Evolutionary conservation across 2,113 vertebrate species (phyloP).

Genomic region (Castor canadensis): DNA sequence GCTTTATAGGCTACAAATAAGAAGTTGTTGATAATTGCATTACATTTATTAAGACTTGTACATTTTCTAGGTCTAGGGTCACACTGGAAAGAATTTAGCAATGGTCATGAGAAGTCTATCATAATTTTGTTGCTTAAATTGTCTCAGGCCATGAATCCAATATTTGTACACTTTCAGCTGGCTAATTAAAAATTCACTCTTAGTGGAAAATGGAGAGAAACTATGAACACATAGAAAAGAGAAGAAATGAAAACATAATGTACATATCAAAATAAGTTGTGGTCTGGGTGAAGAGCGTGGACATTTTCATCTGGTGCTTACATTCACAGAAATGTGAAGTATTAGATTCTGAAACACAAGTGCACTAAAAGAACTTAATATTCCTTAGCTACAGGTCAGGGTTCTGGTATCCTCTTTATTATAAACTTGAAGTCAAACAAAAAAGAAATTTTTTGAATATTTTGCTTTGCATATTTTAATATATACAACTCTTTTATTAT

Average conservation of each 20-base stretch:
- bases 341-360: neutral
- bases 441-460: neutral
- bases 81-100: neutral
- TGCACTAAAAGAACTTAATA: neutral
- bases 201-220: neutral
- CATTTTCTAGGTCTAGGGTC: neutral
- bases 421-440: neutral
- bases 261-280: neutral
- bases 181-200: neutral
- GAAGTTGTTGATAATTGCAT: neutral
- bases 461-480: neutral
- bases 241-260: neutral
- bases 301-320: neutral
- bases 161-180: neutral
- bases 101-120: neutral
- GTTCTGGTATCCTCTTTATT: neutral
- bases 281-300: neutral
- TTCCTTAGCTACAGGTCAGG: neutral
- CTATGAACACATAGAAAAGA: neutral
- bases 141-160: neutral
- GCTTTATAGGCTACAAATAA: neutral
- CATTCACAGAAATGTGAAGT: neutral
- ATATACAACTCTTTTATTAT: neutral
- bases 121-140: neutral
- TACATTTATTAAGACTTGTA: neutral